These are phyloP conservation scores for Lanius collurio DNA, from an alignment of 2,113 vertebrate species.

Conservation along the genomic window DNA sequence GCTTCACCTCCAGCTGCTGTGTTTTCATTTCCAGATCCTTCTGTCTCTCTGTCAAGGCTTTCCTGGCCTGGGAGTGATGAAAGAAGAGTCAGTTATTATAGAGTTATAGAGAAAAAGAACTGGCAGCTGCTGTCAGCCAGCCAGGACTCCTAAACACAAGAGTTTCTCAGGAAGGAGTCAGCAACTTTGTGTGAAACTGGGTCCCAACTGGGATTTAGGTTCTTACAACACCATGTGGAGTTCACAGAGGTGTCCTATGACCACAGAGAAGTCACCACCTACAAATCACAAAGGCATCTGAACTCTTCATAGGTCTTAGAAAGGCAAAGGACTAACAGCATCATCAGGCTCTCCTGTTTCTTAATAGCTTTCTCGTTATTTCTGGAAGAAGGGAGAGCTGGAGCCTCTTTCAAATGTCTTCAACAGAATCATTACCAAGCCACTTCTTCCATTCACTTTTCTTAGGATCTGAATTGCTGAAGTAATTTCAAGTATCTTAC, in stretches of 20 bases:
- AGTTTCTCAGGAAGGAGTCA: background rate
- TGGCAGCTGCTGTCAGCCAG: background rate
- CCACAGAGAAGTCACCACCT: background rate
- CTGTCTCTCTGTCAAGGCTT: conserved; percentile 91
- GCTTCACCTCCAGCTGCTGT: conserved; percentile 94
- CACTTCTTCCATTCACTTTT: background rate
- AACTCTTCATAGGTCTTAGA: background rate
- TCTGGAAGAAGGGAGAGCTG: background rate
- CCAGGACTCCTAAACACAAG: background rate
- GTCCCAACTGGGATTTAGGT: background rate
- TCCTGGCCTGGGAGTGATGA: conserved; percentile 81
- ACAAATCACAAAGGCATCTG: background rate
- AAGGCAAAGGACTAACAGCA: background rate
- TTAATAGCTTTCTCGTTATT: background rate
- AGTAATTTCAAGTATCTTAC: background rate
- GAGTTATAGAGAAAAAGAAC: background rate
- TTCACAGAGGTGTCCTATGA: background rate
- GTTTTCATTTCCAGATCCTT: conserved; percentile 96
- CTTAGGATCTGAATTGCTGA: background rate
- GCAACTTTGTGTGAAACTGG: background rate
- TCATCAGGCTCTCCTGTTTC: background rate
- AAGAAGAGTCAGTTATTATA: background rate
- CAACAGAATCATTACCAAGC: background rate
- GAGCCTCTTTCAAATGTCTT: background rate
- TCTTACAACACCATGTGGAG: background rate